These are phyloP conservation scores for Ceratoteleas bidentatus DNA, from an alignment of 1,140 invertebrate species.

Conservation along the genomic window DNA sequence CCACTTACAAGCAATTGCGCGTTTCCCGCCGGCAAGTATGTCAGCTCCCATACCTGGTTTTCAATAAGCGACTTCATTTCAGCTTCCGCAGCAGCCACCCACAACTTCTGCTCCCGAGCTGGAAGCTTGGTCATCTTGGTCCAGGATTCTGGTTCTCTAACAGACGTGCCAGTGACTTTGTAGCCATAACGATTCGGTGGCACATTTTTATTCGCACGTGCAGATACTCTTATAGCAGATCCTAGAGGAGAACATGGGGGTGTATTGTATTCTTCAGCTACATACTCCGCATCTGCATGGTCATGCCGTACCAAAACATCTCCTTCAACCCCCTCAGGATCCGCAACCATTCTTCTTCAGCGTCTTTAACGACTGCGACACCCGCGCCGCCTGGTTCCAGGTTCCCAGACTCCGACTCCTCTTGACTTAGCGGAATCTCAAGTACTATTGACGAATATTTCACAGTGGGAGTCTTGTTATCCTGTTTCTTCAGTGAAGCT, in stretches of 20 bases:
- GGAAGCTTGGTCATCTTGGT: constrained; percentile 8
- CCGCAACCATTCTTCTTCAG: no score
- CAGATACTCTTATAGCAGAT: constrained; percentile 16
- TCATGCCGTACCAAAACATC: no score
- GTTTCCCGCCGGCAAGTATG: constrained; percentile 48
- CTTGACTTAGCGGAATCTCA: no score
- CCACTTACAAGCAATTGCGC: constrained; percentile 70
- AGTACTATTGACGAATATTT: no score
- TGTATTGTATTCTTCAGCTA: neutral
- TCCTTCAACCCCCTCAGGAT: no score
- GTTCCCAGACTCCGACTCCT: no score
- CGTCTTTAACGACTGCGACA: no score
- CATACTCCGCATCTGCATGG: no score
- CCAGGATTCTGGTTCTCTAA: constrained; percentile 4
- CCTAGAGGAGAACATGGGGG: neutral
- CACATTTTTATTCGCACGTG: constrained; percentile 14
- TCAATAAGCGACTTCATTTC: constrained; percentile 23
- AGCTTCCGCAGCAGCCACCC: constrained; percentile 11
- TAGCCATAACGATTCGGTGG: constrained; percentile 4
- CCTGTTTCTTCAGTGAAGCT: no score
- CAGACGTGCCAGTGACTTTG: neutral
- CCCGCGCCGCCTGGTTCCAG: no score
- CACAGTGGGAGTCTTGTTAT: no score
- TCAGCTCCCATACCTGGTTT: constrained; percentile 64
- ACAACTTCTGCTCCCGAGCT: constrained; percentile 5